phyloP scores from a whole-genome alignment of 1,140 invertebrate genomes.

The Brachionus koreanus region DNA sequence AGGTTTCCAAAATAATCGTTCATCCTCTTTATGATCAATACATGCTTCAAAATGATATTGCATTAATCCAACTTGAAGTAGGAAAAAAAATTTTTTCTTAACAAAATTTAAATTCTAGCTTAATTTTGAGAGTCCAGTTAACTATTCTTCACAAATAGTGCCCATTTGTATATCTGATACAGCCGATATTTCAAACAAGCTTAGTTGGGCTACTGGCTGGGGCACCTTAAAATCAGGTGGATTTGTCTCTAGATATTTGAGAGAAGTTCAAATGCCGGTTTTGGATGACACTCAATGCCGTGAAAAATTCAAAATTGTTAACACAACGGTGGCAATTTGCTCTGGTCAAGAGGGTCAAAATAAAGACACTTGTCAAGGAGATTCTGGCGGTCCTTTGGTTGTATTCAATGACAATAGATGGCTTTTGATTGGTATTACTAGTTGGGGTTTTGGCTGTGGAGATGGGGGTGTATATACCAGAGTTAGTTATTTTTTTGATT shows the following conservation, averaged over 20 bases:
- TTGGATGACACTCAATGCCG: neutral
- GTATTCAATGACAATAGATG: neutral
- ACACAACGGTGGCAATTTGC: slow-evolving; percentile 9
- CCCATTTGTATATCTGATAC: slow-evolving; percentile 1
- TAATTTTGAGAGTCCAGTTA: neutral
- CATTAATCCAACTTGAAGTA: slow-evolving; percentile 36
- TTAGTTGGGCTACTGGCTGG: slow-evolving; percentile 44
- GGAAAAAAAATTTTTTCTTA: neutral
- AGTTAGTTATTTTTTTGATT: slow-evolving; percentile 15
- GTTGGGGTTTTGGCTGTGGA: slow-evolving; percentile 43
- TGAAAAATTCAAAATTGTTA: slow-evolving; percentile 22
- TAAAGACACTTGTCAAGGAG: slow-evolving; percentile 44
- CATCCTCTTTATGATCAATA: neutral
- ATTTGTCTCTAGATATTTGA: slow-evolving; percentile 15
- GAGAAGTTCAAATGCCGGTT: slow-evolving; percentile 35
- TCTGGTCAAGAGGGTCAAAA: neutral
- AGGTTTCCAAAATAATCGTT: neutral
- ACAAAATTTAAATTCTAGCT: neutral
- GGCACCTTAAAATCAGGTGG: slow-evolving; percentile 14
- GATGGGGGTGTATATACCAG: slow-evolving; percentile 44
- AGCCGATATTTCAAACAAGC: neutral
- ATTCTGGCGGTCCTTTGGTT: slow-evolving; percentile 43
- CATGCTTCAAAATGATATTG: slow-evolving; percentile 23
- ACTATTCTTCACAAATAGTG: neutral
- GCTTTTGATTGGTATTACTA: slow-evolving; percentile 14